A percentile compares a stretch with the other conserved stretches of the same genome.
Conservation (phyloP, 1,140 invertebrate genomes). For the Neomicropteryx cornuta region DNA sequence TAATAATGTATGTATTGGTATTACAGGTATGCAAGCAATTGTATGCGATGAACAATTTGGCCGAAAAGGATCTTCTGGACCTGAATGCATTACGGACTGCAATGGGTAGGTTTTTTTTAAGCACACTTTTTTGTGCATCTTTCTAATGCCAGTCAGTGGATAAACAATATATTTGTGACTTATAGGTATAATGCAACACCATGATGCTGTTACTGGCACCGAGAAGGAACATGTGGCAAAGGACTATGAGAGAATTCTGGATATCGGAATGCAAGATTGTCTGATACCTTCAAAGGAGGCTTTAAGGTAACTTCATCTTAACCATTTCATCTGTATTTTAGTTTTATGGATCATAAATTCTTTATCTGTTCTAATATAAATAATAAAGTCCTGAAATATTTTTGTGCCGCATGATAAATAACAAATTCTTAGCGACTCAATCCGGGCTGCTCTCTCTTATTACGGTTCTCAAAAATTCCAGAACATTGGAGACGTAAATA, state of each 20-base stretch:
- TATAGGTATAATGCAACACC: conserved; percentile 84
- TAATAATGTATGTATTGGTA: conserved; percentile 24
- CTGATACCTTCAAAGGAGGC: conserved; percentile 20
- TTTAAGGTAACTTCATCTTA: conserved; percentile 22
- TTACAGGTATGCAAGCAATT: conserved; percentile 25
- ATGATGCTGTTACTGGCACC: conserved; percentile 83
- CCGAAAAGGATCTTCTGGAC: conserved; percentile 21
- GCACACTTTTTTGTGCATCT: too few species aligned
- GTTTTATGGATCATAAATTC: too few species aligned
- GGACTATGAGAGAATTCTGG: conserved; percentile 59
- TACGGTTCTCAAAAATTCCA: too few species aligned
- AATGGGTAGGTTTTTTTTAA: too few species aligned
- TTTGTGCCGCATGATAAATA: too few species aligned
- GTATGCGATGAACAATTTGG: conserved; percentile 21
- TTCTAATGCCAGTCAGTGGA: too few species aligned
- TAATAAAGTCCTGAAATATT: too few species aligned
- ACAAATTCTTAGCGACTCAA: too few species aligned
- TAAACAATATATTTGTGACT: conserved; percentile 25
- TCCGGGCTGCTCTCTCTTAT: too few species aligned
- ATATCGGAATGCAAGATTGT: conserved; percentile 20
- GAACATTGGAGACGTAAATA: too few species aligned
- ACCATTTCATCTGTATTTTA: too few species aligned
- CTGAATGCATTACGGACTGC: conserved; percentile 25
- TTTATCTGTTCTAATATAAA: too few species aligned
- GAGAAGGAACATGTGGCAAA: conserved; percentile 81